Percentiles rank a stretch among this genome's conserved stretches.
These are phyloP conservation scores for Drosophila subpulchrella DNA, from an alignment of 1,140 invertebrate species.

Conservation along the genomic window DNA sequence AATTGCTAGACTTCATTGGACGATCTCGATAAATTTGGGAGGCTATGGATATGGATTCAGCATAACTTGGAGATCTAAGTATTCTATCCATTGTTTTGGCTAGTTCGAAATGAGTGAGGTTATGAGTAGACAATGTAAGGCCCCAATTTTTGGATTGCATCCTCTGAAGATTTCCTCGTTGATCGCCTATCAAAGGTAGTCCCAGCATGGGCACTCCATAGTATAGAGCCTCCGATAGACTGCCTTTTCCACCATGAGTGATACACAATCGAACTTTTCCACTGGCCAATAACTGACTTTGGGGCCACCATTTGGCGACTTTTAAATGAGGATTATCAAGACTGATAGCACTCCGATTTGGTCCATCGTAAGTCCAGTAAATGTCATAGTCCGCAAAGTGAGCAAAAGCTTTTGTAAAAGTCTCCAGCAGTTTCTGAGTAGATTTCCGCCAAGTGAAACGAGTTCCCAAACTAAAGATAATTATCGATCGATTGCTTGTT, in stretches of 20 bases:
- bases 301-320: conserved; percentile 88
- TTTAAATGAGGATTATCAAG: conserved; percentile 86
- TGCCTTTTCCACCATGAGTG: conserved; percentile 89
- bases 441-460: conserved; percentile 84
- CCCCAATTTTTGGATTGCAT: conserved; percentile 84
- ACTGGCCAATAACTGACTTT: conserved; percentile 88
- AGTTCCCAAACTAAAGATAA: conserved; percentile 87
- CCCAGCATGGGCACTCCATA: conserved; percentile 89
- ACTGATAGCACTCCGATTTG: conserved; percentile 27
- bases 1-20: conserved; percentile 47
- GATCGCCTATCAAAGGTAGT: conserved; percentile 88
- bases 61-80: conserved; percentile 37
- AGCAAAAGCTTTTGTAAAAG: conserved; percentile 38
- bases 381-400: conserved; percentile 78
- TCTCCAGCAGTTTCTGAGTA: conserved; percentile 47
- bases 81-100: conserved; percentile 21
- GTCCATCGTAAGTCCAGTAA: conserved; percentile 70
- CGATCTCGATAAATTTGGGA: conserved; percentile 72
- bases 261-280: conserved; percentile 88
- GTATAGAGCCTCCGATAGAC: conserved; percentile 89
- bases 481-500: conserved; percentile 62
- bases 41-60: conserved; percentile 14
- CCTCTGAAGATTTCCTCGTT: conserved; percentile 86
- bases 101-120: conserved; percentile 73
- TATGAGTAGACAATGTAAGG: conserved; percentile 68